Evolutionary conservation across 1,140 invertebrate species (phyloP).

Genomic region (Microplitis mediator): DNA sequence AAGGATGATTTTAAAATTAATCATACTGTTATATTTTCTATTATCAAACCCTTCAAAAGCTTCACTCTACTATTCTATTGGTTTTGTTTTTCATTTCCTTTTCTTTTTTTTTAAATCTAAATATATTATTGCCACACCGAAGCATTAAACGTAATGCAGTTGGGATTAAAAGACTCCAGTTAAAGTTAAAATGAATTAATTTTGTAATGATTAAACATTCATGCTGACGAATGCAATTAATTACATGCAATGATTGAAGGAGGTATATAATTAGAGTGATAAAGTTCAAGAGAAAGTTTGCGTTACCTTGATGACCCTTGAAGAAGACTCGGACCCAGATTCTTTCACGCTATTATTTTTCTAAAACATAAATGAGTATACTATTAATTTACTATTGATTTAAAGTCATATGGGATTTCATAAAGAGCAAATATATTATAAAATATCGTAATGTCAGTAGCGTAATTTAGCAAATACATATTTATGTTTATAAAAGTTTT

Average conservation of each 20-base stretch:
- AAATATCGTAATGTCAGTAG: too few relatives aligned
- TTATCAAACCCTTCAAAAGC: not conserved
- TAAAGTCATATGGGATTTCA: not conserved
- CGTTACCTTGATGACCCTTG: not conserved
- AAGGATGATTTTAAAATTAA: not conserved
- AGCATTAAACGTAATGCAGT: constrained; percentile 8
- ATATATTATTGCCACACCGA: not conserved
- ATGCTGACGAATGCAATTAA: not conserved
- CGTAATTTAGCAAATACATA: too few relatives aligned
- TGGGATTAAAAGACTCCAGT: not conserved
- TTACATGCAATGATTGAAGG: not conserved
- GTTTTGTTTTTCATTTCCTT: not conserved
- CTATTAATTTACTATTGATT: not conserved
- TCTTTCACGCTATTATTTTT: constrained; percentile 7
- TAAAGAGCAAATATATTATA: not conserved
- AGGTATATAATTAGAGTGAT: not conserved
- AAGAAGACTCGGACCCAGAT: not conserved
- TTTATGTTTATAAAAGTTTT: too few relatives aligned
- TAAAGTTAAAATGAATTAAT: not conserved
- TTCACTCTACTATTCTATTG: not conserved
- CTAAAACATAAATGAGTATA: not conserved
- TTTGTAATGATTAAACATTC: not conserved
- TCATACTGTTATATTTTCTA: not conserved
- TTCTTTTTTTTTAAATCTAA: too few relatives aligned
- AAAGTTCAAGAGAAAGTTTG: constrained; percentile 6